Evolutionary conservation across 2,113 vertebrate genomes (phyloP), one percentile per base, ranked within the genome.

Genomic region (Colistium nudipinnis): DNA sequence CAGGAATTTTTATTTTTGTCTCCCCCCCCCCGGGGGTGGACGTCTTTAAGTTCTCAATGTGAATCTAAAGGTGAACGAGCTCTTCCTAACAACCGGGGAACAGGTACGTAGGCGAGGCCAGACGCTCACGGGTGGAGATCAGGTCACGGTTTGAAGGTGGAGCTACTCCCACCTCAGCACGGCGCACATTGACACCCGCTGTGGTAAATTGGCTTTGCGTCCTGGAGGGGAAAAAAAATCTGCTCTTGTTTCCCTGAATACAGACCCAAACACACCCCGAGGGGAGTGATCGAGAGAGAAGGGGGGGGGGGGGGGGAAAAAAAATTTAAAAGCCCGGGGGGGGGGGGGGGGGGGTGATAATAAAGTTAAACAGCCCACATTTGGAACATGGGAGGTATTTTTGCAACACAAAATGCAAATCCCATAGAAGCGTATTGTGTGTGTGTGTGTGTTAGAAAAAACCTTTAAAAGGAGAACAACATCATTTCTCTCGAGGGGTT

Each of bases 161-260:
- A 63, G 20, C 12, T 52, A 53, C 22, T 56, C 27, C 62, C 64
- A 41, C 8, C 12, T 45, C 69, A 53, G 36, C 56, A 41, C 19
- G 28, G 36, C 44, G 27, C 38, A 43, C 71, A 72, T 51, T 17
- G 14, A 6, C 16, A 19, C 48, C 2, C 33, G 11, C 17, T 8
- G 62, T 14, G 13, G 3, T 33, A 16, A 27, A 16, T 51, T 16
- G 20, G 25, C 52, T 25, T 7, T 17, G 25, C 0, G 64, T 80
- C 73, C 72, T 76, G 0, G 28, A 77, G 78, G 76, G n/a, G n/a
- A n/a, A n/a, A 75, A 59, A 81, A 82, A 73, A 84, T 63, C 74
- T 82, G 80, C 47, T 56, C 52, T 12, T 39, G 22, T 57, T 35
- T 65, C 43, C 3, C 17, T 24, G 27, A n/a, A n/a, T n/a, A n/a